These are phyloP conservation scores for Phalanger gymnotis DNA, from an alignment of 2,797 vertebrate genomes.

Conservation along the genomic window DNA sequence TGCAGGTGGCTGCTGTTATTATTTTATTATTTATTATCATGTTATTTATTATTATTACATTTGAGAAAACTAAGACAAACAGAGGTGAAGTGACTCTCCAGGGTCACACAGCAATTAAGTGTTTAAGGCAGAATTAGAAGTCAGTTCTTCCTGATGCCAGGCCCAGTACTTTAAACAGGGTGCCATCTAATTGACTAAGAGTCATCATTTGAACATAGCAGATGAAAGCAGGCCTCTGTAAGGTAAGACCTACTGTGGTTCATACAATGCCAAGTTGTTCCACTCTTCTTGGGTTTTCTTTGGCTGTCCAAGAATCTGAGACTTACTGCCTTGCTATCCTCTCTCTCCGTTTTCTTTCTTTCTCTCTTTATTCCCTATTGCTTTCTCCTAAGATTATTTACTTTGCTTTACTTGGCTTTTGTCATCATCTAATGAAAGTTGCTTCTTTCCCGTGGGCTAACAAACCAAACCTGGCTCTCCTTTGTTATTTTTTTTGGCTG, in stretches of 20 bases:
- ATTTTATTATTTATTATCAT: neutral
- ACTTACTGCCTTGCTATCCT: neutral
- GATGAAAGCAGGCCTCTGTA: neutral
- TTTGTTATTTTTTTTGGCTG: constrained; percentile 4
- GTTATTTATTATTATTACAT: neutral
- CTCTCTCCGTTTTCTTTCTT: neutral
- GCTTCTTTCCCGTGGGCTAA: neutral
- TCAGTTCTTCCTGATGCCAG: neutral
- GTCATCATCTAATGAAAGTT: neutral
- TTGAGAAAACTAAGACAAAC: neutral
- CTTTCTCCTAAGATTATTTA: neutral
- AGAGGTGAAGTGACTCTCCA: neutral
- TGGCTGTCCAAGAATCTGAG: neutral
- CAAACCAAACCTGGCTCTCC: neutral
- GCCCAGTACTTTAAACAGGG: neutral
- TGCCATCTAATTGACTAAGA: neutral
- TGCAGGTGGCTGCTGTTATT: no score
- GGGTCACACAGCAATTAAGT: neutral
- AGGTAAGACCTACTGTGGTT: neutral
- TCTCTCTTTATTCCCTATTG: neutral
- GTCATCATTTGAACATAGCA: neutral
- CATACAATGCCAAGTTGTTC: neutral
- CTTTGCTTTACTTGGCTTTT: neutral
- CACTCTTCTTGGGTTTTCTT: neutral
- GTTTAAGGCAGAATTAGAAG: neutral